phyloP scores from a whole-genome alignment of 2,113 vertebrate species.

The Petromus typicus region DNA sequence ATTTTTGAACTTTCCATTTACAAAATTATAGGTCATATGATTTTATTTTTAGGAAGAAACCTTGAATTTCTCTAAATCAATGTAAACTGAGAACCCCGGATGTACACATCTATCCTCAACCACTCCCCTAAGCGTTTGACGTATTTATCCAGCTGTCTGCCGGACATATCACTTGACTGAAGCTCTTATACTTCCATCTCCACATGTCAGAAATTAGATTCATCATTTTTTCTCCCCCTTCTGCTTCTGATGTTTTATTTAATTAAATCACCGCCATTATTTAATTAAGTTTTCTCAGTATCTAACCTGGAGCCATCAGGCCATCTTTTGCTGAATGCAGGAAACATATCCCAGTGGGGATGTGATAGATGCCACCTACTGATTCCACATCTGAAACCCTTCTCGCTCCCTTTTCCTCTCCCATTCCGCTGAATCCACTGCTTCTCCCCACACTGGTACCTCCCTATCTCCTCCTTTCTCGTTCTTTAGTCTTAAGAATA shows the following conservation, averaged over 20 bases:
- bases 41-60: slow-evolving; percentile 15
- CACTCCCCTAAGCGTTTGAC: not conserved
- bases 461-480: not conserved
- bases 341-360: not conserved
- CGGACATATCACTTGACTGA: not conserved
- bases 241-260: slow-evolving; percentile 52
- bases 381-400: not conserved
- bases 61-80: not conserved
- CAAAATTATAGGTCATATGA: not conserved
- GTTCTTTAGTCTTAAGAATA: not conserved
- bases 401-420: not conserved
- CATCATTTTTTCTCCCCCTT: not conserved
- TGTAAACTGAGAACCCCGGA: not conserved
- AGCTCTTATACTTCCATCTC: not conserved
- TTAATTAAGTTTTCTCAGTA: not conserved
- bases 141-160: not conserved
- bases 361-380: not conserved
- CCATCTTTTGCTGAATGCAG: not conserved
- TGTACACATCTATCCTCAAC: not conserved
- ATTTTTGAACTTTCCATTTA: not conserved
- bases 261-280: not conserved
- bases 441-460: not conserved
- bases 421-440: not conserved
- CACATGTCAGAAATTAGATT: slow-evolving; percentile 3
- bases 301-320: not conserved